A percentile compares a stretch with the other conserved stretches of the same genome.
Evolutionary conservation across 1,140 invertebrate species (phyloP).

Genomic region (Delia radicum): DNA sequence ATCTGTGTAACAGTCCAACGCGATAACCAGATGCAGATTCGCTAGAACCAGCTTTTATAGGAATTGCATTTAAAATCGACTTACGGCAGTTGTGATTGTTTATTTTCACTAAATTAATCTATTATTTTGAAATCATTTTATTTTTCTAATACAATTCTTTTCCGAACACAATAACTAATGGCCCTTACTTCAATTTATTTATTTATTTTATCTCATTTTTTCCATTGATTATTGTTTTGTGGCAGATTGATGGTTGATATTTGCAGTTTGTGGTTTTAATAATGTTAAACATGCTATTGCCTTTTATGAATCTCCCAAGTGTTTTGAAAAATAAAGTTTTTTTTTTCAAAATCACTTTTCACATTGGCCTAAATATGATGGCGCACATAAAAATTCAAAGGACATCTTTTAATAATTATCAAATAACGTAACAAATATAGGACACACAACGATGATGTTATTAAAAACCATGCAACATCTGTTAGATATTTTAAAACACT

Average conservation of each 20-base stretch:
- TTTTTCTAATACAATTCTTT: no score
- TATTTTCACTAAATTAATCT: no score
- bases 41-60: no score
- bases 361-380: neutral
- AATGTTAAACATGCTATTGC: neutral
- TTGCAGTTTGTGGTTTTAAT: conserved; percentile 2
- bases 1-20: no score
- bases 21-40: no score
- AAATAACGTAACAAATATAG: neutral
- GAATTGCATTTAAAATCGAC: no score
- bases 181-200: no score
- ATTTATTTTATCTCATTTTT: neutral
- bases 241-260: neutral
- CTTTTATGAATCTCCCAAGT: conserved; percentile 10
- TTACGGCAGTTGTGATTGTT: no score
- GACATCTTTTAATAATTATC: conserved; percentile 17
- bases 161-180: no score
- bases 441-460: neutral
- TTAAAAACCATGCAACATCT: conserved; percentile 12
- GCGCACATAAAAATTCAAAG: conserved; percentile 16
- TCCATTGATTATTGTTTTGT: neutral
- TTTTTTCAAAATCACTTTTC: neutral
- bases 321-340: neutral
- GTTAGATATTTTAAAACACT: neutral
- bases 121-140: no score